Conservation (phyloP, 2,113 vertebrate genomes). For the Bos indicus region DNA sequence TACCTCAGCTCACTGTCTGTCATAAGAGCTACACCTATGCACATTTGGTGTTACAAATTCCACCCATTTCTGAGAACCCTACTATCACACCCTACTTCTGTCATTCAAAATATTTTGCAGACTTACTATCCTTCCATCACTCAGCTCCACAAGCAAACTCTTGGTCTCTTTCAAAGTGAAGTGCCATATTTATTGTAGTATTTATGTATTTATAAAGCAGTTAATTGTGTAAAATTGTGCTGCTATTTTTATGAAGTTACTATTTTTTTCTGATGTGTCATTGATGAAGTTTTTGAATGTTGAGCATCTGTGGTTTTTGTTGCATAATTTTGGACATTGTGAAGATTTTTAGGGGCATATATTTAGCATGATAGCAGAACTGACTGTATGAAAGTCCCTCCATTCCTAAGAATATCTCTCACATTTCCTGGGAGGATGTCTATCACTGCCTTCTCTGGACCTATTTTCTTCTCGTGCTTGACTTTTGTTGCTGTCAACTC, state of each 20-base stretch:
- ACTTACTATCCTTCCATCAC: background rate
- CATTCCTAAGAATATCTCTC: background rate
- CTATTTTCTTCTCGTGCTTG: background rate
- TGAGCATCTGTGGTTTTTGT: background rate
- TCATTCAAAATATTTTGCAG: background rate
- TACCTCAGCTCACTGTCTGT: background rate
- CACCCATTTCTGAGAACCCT: background rate
- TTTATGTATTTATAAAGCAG: background rate
- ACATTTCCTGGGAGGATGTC: background rate
- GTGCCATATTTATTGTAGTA: background rate
- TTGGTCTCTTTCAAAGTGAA: background rate
- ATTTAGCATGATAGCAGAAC: background rate
- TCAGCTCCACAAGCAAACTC: background rate
- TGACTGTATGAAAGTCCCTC: background rate
- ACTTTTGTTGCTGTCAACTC: background rate
- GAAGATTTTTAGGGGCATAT: background rate
- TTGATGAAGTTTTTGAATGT: background rate
- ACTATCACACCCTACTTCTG: background rate
- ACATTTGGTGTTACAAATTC: background rate
- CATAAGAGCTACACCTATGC: background rate
- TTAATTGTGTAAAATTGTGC: background rate
- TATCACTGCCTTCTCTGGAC: background rate
- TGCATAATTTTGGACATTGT: background rate
- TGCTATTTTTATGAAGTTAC: background rate
- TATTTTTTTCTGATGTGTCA: background rate